These are phyloP conservation scores for Ceramica pisi DNA, from an alignment of 2,888 invertebrate genomes.

Conservation along the genomic window DNA sequence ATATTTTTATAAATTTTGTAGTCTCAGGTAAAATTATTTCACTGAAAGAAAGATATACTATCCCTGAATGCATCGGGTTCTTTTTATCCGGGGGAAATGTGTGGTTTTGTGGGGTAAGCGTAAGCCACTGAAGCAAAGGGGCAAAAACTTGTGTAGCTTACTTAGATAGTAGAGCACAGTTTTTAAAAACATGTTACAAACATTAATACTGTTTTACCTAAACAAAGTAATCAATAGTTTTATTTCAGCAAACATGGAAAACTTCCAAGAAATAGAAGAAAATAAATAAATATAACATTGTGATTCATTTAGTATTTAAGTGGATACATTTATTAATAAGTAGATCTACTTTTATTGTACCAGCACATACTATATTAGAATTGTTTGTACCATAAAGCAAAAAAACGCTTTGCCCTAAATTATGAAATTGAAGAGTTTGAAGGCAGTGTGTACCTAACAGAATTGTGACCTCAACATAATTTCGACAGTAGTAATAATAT, in stretches of 20 bases:
- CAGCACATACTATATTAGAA: neutral
- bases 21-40: neutral
- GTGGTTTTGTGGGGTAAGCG: neutral
- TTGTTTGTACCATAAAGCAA: neutral
- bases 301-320: constrained; percentile 9
- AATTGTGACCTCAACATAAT: no score
- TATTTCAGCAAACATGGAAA: constrained; percentile 14
- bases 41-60: neutral
- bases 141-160: neutral
- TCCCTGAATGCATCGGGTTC: neutral
- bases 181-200: neutral
- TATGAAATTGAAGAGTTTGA: no score
- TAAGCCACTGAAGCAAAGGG: neutral
- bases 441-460: no score
- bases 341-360: neutral
- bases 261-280: constrained; percentile 22
- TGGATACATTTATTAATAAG: neutral
- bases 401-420: no score
- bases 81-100: neutral
- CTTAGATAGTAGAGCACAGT: no score
- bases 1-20: neutral
- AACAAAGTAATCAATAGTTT: constrained; percentile 39
- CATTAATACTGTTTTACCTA: neutral
- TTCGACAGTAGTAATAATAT: no score
- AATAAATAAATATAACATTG: constrained; percentile 2